Evolutionary conservation across 1,140 invertebrate genomes (phyloP), one percentile per base, ranked within the genome.

Genomic region (Tetraneura akinire): DNA sequence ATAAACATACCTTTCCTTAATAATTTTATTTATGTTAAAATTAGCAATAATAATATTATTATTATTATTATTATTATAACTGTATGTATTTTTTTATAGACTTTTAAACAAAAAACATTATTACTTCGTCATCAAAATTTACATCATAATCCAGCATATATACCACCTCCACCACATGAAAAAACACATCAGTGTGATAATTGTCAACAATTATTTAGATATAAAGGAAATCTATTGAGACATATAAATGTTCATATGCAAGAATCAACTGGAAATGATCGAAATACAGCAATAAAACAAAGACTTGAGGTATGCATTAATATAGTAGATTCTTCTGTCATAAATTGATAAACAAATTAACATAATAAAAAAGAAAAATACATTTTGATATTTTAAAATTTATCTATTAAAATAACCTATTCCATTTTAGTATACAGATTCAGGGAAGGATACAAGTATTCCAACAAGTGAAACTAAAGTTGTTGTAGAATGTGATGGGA

Each of bases 211-310:
- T 90, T 91, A 0, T 97, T 97, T 84, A 88, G 94, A 21, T 95
- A 97, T 85, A 96, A 96, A 87, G 95, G 96, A 16, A 97, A 98
- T 87, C 88, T 98, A 3, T 95, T 98, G 82, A 88, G 96, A 6
- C 96, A 98, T 84, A 92, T 97, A 89, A 93, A 94, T 21, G 89
- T 94, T 3, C 96, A 98, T 83, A 95, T 97, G 87, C 92, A 93
- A 0, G 93, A 95, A 81, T 93, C 93, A 1, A 89, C 90, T 4
- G 88, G 51, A 18, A 37, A 45, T 55, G 55, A 78, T 92, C 11
- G 91, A 93, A 81, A 92, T 94, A 83, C 90, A 91, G 83, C 80
- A 29, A 89, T 90, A 26, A 74, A 76, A 64, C 66, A 66, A 68
- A 66, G 60, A 53, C 42, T 66, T 10, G 78, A 80, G 37, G 78